Conservation (phyloP, 2,797 vertebrate species). For the Poliocrania exsul region DNA sequence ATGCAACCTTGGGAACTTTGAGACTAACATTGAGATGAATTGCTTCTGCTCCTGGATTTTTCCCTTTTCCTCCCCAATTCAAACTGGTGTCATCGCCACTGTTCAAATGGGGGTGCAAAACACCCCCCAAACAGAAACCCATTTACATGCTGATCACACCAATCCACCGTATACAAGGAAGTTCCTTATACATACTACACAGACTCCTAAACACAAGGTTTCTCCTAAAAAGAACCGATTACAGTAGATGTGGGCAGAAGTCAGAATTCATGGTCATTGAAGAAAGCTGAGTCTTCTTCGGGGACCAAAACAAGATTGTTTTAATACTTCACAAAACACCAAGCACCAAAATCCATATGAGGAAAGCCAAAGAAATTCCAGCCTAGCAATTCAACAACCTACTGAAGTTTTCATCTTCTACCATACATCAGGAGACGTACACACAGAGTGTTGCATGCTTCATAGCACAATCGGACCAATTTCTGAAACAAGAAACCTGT, state of each 20-base stretch:
- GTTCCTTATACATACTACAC: neutral
- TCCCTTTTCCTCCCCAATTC: neutral
- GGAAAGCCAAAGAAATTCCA: slow-evolving; percentile 1
- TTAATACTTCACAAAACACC: neutral
- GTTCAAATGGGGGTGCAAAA: neutral
- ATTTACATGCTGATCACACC: neutral
- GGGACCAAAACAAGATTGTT: neutral
- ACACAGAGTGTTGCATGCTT: neutral
- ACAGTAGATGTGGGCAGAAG: neutral
- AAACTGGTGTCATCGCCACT: neutral
- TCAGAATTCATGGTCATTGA: neutral
- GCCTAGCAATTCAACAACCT: neutral
- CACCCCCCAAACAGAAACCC: neutral
- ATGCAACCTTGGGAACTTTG: neutral
- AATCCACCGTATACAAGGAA: neutral
- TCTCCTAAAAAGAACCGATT: neutral
- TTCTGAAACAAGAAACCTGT: slow-evolving; percentile 40
- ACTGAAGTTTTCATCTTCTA: slow-evolving; percentile 11
- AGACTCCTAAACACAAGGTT: neutral
- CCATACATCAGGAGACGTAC: neutral
- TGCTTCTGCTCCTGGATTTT: neutral
- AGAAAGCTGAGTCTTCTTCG: neutral
- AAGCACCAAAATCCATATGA: neutral
- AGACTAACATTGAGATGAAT: neutral
- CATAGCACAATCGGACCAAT: slow-evolving; percentile 30